A percentile compares a stretch with the other conserved stretches of the same genome.
phyloP scores from a whole-genome alignment of 2,888 invertebrate species.

The Agonopterix alstromeriana region DNA sequence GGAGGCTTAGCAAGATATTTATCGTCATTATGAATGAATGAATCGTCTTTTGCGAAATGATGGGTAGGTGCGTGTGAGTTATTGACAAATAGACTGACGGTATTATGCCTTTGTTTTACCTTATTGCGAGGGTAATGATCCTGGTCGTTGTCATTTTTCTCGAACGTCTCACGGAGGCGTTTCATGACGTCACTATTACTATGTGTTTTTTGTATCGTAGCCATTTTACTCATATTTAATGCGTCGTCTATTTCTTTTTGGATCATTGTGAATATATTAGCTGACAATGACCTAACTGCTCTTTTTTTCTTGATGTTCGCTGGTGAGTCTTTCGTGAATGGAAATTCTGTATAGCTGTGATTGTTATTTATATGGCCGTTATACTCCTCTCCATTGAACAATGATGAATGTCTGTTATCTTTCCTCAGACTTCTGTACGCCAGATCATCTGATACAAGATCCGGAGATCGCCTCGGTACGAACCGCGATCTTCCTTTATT shows the following conservation, averaged over 20 bases:
- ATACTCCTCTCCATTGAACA: conserved; percentile 66
- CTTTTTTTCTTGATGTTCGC: conserved; percentile 82
- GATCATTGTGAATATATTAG: conserved; percentile 87
- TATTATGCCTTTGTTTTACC: conserved; percentile 73
- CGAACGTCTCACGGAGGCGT: conserved; percentile 62
- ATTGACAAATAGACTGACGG: conserved; percentile 69
- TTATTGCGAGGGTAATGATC: conserved; percentile 65
- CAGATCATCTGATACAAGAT: conserved; percentile 90
- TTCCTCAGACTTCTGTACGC: conserved; percentile 91
- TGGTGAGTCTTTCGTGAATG: conserved; percentile 48
- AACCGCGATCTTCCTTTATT: conserved; percentile 77
- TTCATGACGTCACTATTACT: conserved; percentile 78
- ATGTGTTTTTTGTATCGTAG: conserved; percentile 77
- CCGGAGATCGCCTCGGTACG: conserved; percentile 83
- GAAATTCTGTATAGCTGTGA: conserved; percentile 47
- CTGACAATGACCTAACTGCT: conserved; percentile 88
- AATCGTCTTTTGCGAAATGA: conserved; percentile 72
- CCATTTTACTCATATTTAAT: conserved; percentile 65
- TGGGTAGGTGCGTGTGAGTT: conserved; percentile 60
- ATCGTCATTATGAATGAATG: conserved; percentile 69
- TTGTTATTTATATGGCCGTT: conserved; percentile 67
- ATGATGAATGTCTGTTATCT: conserved; percentile 79
- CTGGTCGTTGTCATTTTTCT: conserved; percentile 61
- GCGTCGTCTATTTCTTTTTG: conserved; percentile 80
- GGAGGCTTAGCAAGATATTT: conserved; percentile 66